phyloP scores from a whole-genome alignment of 2,888 invertebrate genomes.

The Drosophila fulvimacula region DNA sequence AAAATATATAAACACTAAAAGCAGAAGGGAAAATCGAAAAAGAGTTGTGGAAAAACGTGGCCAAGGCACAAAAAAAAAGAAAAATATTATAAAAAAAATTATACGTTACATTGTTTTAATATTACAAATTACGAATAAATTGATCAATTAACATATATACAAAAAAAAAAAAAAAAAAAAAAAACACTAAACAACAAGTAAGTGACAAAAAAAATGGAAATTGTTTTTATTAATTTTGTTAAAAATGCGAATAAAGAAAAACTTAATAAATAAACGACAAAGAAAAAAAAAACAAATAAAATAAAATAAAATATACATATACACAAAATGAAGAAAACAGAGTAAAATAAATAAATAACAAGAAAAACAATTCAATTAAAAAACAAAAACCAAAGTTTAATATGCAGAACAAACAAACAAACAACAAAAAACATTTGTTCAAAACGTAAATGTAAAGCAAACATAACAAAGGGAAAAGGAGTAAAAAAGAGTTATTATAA shows the following conservation, averaged over 20 bases:
- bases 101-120: slow-evolving; percentile 78
- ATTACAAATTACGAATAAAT: slow-evolving; percentile 78
- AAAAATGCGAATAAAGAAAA: slow-evolving; percentile 62
- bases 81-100: slow-evolving; percentile 52
- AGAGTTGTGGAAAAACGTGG: slow-evolving; percentile 30
- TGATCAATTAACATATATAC: slow-evolving; percentile 76
- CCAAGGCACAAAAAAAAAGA: slow-evolving; percentile 35
- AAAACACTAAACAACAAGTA: slow-evolving; percentile 24
- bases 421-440: slow-evolving; percentile 64
- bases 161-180: slow-evolving; percentile 37
- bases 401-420: slow-evolving; percentile 50
- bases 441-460: slow-evolving; percentile 63
- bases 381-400: slow-evolving; percentile 43
- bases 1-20: slow-evolving; percentile 6
- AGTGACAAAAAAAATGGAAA: slow-evolving; percentile 54
- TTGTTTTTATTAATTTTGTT: slow-evolving; percentile 79
- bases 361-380: slow-evolving; percentile 46
- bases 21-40: slow-evolving; percentile 1
- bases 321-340: slow-evolving; percentile 59
- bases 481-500: slow-evolving; percentile 64
- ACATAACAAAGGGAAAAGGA: slow-evolving; percentile 42
- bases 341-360: slow-evolving; percentile 44
- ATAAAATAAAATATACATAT: slow-evolving; percentile 50
- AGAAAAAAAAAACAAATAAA: slow-evolving; percentile 5
- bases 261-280: slow-evolving; percentile 53